phyloP scores from a whole-genome alignment of 2,888 invertebrate species.

The Chalcis sispes region DNA sequence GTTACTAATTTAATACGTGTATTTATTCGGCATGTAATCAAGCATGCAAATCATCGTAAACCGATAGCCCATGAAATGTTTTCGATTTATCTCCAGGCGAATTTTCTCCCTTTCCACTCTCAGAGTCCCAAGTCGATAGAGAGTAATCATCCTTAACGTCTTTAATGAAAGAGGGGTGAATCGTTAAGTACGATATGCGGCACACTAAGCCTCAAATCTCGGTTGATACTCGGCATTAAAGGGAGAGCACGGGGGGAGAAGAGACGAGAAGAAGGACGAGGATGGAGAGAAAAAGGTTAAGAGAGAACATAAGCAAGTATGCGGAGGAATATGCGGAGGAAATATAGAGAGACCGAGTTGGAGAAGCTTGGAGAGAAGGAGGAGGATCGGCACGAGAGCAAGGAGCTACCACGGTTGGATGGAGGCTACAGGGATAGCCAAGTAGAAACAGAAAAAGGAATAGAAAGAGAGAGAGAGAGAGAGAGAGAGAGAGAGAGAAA shows the following conservation, averaged over 20 bases:
- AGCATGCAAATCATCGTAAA: slow-evolving; percentile 9
- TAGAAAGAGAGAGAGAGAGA: slow-evolving; percentile 17
- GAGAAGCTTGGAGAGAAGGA: not conserved
- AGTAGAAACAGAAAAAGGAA: not conserved
- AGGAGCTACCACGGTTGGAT: too few relatives aligned
- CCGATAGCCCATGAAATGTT: slow-evolving; percentile 6
- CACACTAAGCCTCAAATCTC: slow-evolving; percentile 59
- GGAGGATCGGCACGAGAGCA: not conserved
- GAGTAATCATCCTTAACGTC: slow-evolving; percentile 67
- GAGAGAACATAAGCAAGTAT: not conserved
- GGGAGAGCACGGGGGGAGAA: slow-evolving; percentile 48
- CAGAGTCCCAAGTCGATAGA: slow-evolving; percentile 23
- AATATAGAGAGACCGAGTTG: too few relatives aligned
- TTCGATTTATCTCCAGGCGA: slow-evolving; percentile 4
- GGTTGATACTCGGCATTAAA: not conserved
- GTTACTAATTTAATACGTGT: too few relatives aligned
- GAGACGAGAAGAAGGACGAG: slow-evolving; percentile 34
- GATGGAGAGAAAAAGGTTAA: not conserved
- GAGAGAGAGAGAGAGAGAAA: slow-evolving; percentile 16
- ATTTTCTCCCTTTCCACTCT: slow-evolving; percentile 2
- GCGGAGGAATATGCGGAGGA: not conserved
- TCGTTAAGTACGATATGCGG: slow-evolving; percentile 65
- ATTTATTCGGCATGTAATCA: too few relatives aligned
- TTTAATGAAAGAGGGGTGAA: slow-evolving; percentile 70
- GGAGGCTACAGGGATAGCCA: not conserved